Base-by-base conservation (phyloP, 2,113 vertebrate genomes). In the Picathartes gymnocephalus region DNA sequence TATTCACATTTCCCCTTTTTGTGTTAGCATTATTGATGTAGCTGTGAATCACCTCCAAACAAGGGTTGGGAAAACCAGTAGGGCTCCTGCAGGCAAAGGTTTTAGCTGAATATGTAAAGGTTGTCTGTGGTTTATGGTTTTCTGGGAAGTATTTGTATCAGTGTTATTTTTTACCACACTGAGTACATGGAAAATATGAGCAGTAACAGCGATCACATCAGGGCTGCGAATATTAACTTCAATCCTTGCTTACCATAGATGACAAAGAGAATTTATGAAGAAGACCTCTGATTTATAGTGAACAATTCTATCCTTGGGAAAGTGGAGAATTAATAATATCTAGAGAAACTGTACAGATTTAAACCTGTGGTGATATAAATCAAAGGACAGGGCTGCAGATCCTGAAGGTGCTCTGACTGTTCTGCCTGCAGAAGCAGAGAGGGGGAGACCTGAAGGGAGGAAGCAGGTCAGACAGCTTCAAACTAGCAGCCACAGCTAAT, bases 321-420 rank as follows among this genome's bases (percentile, higher is more conserved):
- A 94, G 66, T 24, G 56, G 81, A 78, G 53, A 76, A 85, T 94
- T 95, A 88, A 76, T 71, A 94, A 88, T 54, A 86, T 15, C 58
- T 60, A 45, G 70, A 37, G 44, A 92, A 92, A 50, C 28, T 50
- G 35, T 4, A 19, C 31, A 69, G 39, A 70, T 78, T 86, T 89
- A 86, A 90, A 65, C 31, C 12, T 5, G 0, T 22, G 12, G 40
- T 64, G 61, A 57, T 44, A 66, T 20, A 81, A 72, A 86, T 91
- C 80, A 65, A 28, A 3, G 15, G 18, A 28, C 11, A 58, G 16
- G 47, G 47, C 35, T 81, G 47, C 35, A 24, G 31, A 13, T 33
- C 31, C 80, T 39, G 44, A 56, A 47, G 47, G 35, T 2, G 4
- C 47, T 5, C 16, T 42, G n/a, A 35, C 47, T 61, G 10, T 48